These are phyloP conservation scores for Hybognathus amarus DNA, from an alignment of 2,797 vertebrate species.

Conservation along the genomic window DNA sequence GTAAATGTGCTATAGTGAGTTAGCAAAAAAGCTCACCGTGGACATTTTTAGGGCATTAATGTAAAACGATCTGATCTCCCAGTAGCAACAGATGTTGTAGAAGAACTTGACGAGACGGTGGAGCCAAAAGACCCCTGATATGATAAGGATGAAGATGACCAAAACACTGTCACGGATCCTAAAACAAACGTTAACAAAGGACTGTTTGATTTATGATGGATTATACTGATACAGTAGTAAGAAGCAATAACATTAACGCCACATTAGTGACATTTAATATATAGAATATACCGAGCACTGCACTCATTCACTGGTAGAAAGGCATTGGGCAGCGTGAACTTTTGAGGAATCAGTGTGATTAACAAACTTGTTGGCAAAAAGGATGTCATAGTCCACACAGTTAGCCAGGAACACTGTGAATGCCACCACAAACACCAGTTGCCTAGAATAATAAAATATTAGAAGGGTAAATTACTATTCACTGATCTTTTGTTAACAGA, in stretches of 20 bases:
- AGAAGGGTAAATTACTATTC: neutral
- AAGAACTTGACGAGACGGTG: conserved; percentile 96
- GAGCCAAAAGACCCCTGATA: conserved; percentile 96
- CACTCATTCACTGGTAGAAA: conserved; percentile 91
- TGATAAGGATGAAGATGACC: conserved; percentile 90
- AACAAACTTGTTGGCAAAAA: conserved; percentile 98
- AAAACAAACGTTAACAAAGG: conserved; percentile 32
- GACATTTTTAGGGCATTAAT: conserved; percentile 92
- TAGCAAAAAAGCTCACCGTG: conserved; percentile 82
- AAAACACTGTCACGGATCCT: conserved; percentile 93
- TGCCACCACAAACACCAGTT: conserved; percentile 96
- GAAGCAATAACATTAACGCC: neutral
- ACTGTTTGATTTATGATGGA: neutral
- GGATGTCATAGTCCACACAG: conserved; percentile 99
- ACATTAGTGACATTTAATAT: neutral
- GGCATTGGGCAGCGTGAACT: conserved; percentile 95
- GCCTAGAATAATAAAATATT: conserved; percentile 75
- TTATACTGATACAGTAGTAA: neutral
- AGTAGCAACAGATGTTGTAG: conserved; percentile 98
- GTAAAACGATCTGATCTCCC: conserved; percentile 98
- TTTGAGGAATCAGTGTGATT: conserved; percentile 95
- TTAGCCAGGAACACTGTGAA: conserved; percentile 98
- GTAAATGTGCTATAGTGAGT: neutral
- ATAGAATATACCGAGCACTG: conserved; percentile 83
- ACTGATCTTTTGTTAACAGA: neutral